Conservation (phyloP, 1,140 invertebrate species). For the Arion vulgaris region DNA sequence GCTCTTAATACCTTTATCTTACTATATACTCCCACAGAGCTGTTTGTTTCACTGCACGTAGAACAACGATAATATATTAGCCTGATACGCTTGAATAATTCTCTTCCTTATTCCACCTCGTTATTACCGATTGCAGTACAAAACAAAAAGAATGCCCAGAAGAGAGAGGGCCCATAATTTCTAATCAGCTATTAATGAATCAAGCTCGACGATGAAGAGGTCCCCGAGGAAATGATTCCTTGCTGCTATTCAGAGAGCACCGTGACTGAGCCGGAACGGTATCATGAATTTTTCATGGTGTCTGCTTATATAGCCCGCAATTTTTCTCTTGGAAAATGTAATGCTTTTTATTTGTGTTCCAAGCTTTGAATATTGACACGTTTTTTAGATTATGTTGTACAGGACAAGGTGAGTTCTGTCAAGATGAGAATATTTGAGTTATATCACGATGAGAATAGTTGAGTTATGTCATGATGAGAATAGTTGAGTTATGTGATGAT, state of each 20-base stretch:
- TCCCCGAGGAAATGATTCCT: constrained; percentile 43
- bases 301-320: neutral
- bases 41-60: neutral
- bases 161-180: constrained; percentile 36
- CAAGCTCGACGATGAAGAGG: constrained; percentile 25
- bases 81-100: constrained; percentile 23
- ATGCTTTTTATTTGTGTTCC: too few species aligned
- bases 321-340: neutral
- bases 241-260: constrained; percentile 31
- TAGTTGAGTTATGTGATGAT: too few species aligned
- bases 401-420: too few species aligned
- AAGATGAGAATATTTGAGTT: too few species aligned
- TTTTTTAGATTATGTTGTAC: too few species aligned
- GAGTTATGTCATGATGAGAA: too few species aligned
- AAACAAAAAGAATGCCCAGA: constrained; percentile 21
- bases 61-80: neutral
- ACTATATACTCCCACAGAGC: neutral
- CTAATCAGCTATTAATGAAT: constrained; percentile 47
- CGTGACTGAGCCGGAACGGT: constrained; percentile 28
- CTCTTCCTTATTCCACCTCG: neutral
- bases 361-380: too few species aligned
- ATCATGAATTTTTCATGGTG: constrained; percentile 29
- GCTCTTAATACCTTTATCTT: neutral
- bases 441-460: too few species aligned
- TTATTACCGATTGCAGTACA: neutral